phyloP scores from a whole-genome alignment of 2,113 vertebrate species.

The Petaurus breviceps region DNA sequence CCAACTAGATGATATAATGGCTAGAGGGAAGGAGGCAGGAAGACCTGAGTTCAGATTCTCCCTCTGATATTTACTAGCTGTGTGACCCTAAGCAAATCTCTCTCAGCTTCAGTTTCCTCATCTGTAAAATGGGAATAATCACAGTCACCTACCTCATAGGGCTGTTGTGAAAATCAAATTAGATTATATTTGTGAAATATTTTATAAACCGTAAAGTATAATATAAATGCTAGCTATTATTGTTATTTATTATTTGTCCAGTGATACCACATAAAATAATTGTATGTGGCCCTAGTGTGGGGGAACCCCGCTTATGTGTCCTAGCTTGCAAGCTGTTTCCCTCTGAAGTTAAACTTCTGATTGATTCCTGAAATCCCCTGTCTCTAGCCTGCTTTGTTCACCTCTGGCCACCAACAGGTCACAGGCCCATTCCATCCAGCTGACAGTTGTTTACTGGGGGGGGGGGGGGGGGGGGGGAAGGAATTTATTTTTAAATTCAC shows the following conservation, averaged over 20 bases:
- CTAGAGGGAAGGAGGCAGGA: background rate
- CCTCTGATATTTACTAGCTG: too few relatives aligned
- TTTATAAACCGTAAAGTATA: background rate
- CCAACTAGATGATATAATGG: background rate
- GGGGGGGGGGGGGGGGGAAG: background rate
- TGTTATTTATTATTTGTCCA: background rate
- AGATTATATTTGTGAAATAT: background rate
- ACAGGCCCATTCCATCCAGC: too few relatives aligned
- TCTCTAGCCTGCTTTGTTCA: too few relatives aligned
- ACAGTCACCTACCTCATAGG: background rate
- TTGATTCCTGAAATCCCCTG: too few relatives aligned
- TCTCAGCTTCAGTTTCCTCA: background rate
- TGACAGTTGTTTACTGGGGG: too few relatives aligned
- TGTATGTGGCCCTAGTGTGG: too few relatives aligned
- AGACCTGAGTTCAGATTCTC: background rate
- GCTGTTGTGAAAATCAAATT: background rate
- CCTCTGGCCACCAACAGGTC: too few relatives aligned
- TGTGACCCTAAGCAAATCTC: too few relatives aligned
- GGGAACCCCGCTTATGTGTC: too few relatives aligned
- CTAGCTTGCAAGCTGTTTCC: too few relatives aligned
- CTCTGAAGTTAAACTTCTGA: too few relatives aligned
- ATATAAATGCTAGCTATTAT: background rate
- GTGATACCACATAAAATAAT: background rate
- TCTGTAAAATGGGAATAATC: background rate
- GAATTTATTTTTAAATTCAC: conserved; percentile 32